Percentiles rank a stretch among this genome's conserved stretches.
Conservation (phyloP, 2,888 invertebrate species). For the Epistrophe eligans region DNA sequence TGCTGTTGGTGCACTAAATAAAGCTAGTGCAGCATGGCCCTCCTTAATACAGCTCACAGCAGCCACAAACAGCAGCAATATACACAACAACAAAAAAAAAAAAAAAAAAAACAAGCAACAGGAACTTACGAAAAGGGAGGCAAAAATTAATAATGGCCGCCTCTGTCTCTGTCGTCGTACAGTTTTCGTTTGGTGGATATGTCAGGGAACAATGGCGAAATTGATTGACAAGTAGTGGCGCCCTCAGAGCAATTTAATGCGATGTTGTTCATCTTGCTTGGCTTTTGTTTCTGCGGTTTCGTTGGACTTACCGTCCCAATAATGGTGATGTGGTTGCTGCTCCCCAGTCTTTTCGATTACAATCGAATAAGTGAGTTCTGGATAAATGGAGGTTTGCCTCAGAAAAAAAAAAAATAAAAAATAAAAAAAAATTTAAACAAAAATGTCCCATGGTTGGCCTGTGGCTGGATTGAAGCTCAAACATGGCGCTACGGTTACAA, state of each 20-base stretch:
- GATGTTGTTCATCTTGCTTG: constrained; percentile 73
- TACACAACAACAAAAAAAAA: background rate
- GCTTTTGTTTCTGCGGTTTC: constrained; percentile 72
- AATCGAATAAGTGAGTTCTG: constrained; percentile 71
- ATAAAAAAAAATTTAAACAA: constrained; percentile 7
- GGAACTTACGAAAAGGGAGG: constrained; percentile 68
- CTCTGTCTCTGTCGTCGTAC: constrained; percentile 44
- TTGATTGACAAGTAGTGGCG: constrained; percentile 76
- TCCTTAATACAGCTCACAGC: constrained; percentile 44
- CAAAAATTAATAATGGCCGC: constrained; percentile 76
- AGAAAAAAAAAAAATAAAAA: constrained; percentile 10
- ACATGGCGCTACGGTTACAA: constrained; percentile 75
- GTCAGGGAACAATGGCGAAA: constrained; percentile 75
- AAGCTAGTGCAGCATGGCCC: constrained; percentile 28
- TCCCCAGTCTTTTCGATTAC: constrained; percentile 63
- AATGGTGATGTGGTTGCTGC: constrained; percentile 61
- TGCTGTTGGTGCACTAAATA: constrained; percentile 5
- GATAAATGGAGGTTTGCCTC: constrained; percentile 62
- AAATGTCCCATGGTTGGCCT: constrained; percentile 57
- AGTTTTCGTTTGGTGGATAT: constrained; percentile 58
- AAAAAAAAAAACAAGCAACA: constrained; percentile 51
- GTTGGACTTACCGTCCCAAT: constrained; percentile 53
- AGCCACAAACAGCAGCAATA: constrained; percentile 57
- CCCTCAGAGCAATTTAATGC: constrained; percentile 76
- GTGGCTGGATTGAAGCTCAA: constrained; percentile 63